Evolutionary conservation across 2,113 vertebrate genomes (phyloP), one percentile per base, ranked within the genome.

Genomic region (Grus americana): DNA sequence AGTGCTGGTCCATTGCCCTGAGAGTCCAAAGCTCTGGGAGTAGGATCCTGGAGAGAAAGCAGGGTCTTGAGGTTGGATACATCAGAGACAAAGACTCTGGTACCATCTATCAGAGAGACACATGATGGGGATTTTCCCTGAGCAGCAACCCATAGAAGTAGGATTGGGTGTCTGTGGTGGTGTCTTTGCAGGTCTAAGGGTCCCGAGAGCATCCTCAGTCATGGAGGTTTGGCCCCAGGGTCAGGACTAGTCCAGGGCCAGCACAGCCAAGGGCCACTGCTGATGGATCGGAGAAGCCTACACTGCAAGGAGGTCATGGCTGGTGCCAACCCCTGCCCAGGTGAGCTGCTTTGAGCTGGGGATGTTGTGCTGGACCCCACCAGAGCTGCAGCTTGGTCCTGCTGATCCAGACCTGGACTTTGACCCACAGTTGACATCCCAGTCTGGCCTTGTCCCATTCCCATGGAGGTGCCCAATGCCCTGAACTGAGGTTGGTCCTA

Each of bases 81-180:
- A 29, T 40, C 16, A 36, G 34, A 58, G 42, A 34, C 42, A 32
- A 11, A 21, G 24, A 16, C 22, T 34, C 52, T 88, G 30, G 38
- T 36, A n/a, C 12, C 49, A 16, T 27, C 50, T 49, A 3, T 30
- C 20, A 49, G 70, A 61, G 29, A 29, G 10, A 52, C 6, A 5
- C 4, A 7, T 10, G 7, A 34, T 30, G n/a, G 71, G 11, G 6
- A 27, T 55, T 10, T 59, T 12, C 50, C 50, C 27, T 0, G 0
- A 61, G 18, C 50, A 54, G 59, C 18, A 47, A 10, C 38, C n/a
- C 16, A 12, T 21, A 12, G 34, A 44, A 81, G 7, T 3, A 79
- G 24, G 12, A 50, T 40, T 76, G 44, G 10, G 4, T 24, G 9
- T 47, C 38, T 0, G 0, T 32, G 16, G 9, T 63, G 24, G 7